Evolutionary conservation across 2,797 vertebrate genomes (phyloP).

Genomic region (Eulemur mongoz): DNA sequence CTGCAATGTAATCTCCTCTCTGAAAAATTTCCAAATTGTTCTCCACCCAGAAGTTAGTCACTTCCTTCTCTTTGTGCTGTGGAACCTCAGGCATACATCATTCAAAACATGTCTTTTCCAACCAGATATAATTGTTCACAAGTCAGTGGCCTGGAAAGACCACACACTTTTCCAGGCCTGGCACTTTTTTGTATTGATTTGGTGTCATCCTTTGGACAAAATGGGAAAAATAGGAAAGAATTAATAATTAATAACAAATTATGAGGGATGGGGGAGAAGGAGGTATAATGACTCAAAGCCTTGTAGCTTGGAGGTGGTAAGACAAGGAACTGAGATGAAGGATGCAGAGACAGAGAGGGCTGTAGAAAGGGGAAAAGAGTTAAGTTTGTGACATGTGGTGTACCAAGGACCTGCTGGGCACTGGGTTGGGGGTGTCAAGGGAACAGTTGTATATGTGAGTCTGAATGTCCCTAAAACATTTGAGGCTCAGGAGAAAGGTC

Average conservation of each 20-base stretch:
- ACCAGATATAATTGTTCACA: background rate
- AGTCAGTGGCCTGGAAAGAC: background rate
- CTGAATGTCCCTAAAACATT: background rate
- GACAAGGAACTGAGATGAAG: background rate
- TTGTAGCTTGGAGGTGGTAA: background rate
- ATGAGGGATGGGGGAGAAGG: background rate
- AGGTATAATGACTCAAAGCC: background rate
- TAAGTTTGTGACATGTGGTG: rapidly evolving
- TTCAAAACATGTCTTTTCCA: background rate
- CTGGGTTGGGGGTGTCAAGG: background rate
- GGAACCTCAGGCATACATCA: background rate
- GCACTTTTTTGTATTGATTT: background rate
- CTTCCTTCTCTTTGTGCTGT: background rate
- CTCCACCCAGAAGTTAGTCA: background rate
- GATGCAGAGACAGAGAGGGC: rapidly evolving
- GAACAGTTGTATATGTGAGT: too few relatives aligned
- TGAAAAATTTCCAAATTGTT: background rate
- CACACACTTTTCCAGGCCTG: background rate
- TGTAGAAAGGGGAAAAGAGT: background rate
- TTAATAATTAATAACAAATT: background rate
- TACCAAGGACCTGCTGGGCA: rapidly evolving
- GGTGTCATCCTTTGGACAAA: background rate
- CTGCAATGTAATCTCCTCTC: background rate
- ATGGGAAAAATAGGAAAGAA: background rate
- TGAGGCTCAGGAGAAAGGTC: background rate